A percentile compares a stretch with the other conserved stretches of the same genome.
Conservation (phyloP, 2,888 invertebrate genomes). For the Drosophila prolongata region DNA sequence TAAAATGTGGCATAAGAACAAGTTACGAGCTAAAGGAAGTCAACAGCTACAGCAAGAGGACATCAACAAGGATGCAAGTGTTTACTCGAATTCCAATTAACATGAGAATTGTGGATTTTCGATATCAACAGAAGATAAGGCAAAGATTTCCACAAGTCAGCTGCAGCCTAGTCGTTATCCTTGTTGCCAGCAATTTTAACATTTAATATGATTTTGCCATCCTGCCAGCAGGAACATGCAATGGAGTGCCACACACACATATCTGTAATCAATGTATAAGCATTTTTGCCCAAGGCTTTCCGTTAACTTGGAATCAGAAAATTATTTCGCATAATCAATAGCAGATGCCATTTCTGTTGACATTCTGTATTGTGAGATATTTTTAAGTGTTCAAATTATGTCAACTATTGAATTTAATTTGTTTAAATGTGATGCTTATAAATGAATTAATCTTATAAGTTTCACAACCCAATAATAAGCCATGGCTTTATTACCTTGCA, state of each 20-base stretch:
- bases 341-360: constrained; percentile 33
- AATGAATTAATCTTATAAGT: neutral
- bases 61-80: constrained; percentile 18
- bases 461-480: neutral
- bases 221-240: constrained; percentile 5
- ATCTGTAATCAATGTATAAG: constrained; percentile 63
- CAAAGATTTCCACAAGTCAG: constrained; percentile 16
- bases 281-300: constrained; percentile 42
- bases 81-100: constrained; percentile 58
- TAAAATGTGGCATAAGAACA: neutral
- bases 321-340: constrained; percentile 50
- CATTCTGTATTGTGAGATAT: constrained; percentile 39
- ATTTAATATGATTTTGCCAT: constrained; percentile 49
- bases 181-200: constrained; percentile 17
- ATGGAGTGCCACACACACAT: constrained; percentile 10
- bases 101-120: constrained; percentile 37
- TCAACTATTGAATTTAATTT: neutral
- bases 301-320: constrained; percentile 17
- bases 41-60: constrained; percentile 2
- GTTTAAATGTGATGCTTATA: too few species aligned
- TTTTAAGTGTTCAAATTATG: neutral
- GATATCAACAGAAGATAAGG: constrained; percentile 30
- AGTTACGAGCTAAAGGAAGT: too few species aligned
- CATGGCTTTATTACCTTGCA: too few species aligned
- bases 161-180: neutral